Base-by-base conservation (phyloP, 2,113 vertebrate species). In the Campylorhamphus procurvoides region DNA sequence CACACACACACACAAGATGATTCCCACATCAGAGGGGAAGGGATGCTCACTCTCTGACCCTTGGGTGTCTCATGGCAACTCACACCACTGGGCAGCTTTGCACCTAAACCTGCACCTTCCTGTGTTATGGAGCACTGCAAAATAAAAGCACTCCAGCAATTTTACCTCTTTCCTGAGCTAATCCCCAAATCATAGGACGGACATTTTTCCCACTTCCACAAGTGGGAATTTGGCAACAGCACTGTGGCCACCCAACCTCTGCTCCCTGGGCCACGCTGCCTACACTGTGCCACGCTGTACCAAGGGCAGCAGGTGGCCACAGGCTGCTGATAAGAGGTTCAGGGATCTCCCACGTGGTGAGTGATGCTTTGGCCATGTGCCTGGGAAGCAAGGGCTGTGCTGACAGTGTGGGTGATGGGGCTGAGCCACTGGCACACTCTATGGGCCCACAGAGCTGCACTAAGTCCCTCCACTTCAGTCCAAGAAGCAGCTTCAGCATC, bases 361-460 rank as follows among this genome's bases (percentile, higher is more conserved):
- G 29, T 0, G 0, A 68, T 9, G 74, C 85, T 52, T 63, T 78
- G 88, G 74, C 47, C 10, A 75, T 0, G 1, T 28, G 81, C 64
- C 85, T 6, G 3, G 73, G 66, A 24, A 68, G 80, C 4, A 18
- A 33, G 5, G 8, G 17, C 58, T 0, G 1, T 55, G 71, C 33
- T 0, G 1, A 29, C 0, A 0, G 77, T 4, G 19, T 83, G 77
- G 63, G 88, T 4, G 1, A 67, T 2, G 12, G 35, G 73, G 78
- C 68, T 73, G 68, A 46, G 91, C 68, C n/a, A 2, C 33, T 1
- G 7, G 58, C 77, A 93, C 19, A 3, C 53, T 59, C 58, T 1
- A 0, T 20, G 59, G 40, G 18, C 14, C 46, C 28, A 4, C 0
- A 1, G 59, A 19, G 13, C 42, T 78, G 64, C 19, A 5, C n/a